Base-by-base conservation (phyloP, 2,797 vertebrate genomes). In the Erethizon dorsatum region DNA sequence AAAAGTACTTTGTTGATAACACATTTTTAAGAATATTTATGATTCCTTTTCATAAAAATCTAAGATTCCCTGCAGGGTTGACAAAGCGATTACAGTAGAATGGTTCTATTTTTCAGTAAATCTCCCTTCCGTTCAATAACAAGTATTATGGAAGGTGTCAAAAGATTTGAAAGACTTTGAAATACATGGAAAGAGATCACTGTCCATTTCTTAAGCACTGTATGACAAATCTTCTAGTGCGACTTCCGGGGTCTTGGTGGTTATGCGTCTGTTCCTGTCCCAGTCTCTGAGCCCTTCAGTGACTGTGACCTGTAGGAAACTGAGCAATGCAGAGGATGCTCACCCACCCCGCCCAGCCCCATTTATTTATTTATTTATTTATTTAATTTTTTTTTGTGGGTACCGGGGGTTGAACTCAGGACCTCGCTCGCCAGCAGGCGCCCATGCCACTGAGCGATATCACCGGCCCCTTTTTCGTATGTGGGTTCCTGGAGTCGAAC, bases 321-420 rank as follows among this genome's bases (percentile, higher is more conserved):
- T 14, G 0, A 22, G 26, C 15, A 33, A 20, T 1, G 15, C 4
- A 33, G 18, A 77, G 18, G 20, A 10, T 6, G 69, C n/a, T 45
- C 20, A 26, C 31, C 11, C 2, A 8, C 20, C 33, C 82, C 4
- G 5, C 1, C 22, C 6, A 31, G 24, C 33, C 22, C 57, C 18
- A 5, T 41, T 41, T 41, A 41, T 41, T 41, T 41, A 41, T 41
- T 41, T 41, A 41, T 41, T 41, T 41, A 41, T 41, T 41, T 41
- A 41, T 41, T 41, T 41, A 2, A 41, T 41, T 41, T 41, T 41
- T 41, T 41, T 41, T 41, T 41, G 37, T 41, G 37, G 37, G 37
- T 41, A 41, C 37, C 37, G 2, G 37, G 37, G 37, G 37, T 41
- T 41, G 37, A 41, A 41, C 37, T 41, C 37, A 41, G 37, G 37